Conservation (phyloP, 37 sponge, comb jelly and placozoan species). For the Geodia barretti region DNA sequence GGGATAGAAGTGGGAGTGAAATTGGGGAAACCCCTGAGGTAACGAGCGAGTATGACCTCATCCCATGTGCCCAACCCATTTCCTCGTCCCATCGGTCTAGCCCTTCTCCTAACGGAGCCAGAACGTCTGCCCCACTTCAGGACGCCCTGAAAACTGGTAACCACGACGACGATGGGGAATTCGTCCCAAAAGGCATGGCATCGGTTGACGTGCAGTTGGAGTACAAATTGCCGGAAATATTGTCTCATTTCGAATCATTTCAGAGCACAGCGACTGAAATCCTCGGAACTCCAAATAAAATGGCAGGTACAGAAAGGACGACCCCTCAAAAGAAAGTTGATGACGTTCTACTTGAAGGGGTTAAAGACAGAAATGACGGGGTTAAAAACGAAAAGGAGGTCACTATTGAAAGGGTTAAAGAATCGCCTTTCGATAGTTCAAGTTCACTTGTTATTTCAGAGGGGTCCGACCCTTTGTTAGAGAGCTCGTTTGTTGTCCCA, state of each 20-base stretch:
- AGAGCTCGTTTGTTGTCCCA: too few species aligned
- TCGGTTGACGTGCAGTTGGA: not conserved
- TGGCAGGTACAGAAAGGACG: not conserved
- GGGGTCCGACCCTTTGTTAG: too few species aligned
- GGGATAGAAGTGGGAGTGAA: not conserved
- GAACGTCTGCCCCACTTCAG: not conserved
- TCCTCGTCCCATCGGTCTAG: too few species aligned
- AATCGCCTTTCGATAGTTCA: too few species aligned
- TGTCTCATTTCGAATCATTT: not conserved
- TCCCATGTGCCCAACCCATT: slow-evolving; percentile 19
- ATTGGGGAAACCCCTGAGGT: not conserved
- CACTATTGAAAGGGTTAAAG: too few species aligned
- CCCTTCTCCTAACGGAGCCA: not conserved
- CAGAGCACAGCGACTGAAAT: not conserved
- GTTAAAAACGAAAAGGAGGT: too few species aligned
- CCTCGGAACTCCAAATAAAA: not conserved
- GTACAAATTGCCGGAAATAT: not conserved
- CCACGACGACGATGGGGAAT: not conserved
- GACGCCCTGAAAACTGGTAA: not conserved
- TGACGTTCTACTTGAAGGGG: not conserved
- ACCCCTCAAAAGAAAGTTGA: not conserved
- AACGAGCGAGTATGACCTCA: not conserved
- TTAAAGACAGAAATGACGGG: not conserved
- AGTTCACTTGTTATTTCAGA: too few species aligned
- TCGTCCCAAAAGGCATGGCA: not conserved